These are phyloP conservation scores for Misgurnus anguillicaudatus DNA, from an alignment of 2,113 vertebrate species.

Conservation along the genomic window DNA sequence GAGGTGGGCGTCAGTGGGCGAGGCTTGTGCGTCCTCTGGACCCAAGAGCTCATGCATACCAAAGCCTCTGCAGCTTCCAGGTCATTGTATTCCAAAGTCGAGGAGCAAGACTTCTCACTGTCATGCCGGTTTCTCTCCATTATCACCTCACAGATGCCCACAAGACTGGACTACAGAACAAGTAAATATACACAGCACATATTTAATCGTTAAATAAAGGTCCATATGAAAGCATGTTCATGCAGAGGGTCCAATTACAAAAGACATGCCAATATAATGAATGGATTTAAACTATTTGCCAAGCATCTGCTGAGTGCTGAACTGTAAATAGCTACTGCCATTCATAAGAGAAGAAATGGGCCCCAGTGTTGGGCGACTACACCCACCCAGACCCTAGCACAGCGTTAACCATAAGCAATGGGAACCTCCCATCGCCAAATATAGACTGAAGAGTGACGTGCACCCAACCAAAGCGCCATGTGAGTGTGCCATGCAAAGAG, in stretches of 20 bases:
- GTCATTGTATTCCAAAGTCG: slow-evolving; percentile 85
- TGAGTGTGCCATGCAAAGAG: slow-evolving; percentile 49
- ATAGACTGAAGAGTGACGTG: slow-evolving; percentile 59
- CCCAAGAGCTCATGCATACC: slow-evolving; percentile 98
- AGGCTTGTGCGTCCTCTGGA: slow-evolving; percentile 82
- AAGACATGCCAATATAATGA: not conserved
- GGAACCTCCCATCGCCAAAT: slow-evolving; percentile 68
- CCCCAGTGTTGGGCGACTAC: slow-evolving; percentile 44
- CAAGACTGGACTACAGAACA: slow-evolving; percentile 74
- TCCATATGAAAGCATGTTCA: not conserved
- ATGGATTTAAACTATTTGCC: slow-evolving; percentile 1
- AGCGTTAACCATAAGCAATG: slow-evolving; percentile 44
- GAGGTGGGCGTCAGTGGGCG: slow-evolving; percentile 93
- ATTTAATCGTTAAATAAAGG: not conserved
- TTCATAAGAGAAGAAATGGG: slow-evolving; percentile 45
- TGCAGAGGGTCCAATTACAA: not conserved
- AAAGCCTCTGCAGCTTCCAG: slow-evolving; percentile 93
- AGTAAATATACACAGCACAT: not conserved
- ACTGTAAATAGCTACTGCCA: slow-evolving; percentile 46
- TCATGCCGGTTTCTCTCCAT: slow-evolving; percentile 81
- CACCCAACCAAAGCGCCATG: slow-evolving; percentile 50
- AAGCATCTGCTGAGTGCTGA: slow-evolving; percentile 50
- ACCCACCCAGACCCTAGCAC: slow-evolving; percentile 50
- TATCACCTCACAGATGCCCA: slow-evolving; percentile 77
- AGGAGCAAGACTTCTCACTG: slow-evolving; percentile 77